Conservation (phyloP, 2,888 invertebrate genomes). For the Plemyria rubiginata region DNA sequence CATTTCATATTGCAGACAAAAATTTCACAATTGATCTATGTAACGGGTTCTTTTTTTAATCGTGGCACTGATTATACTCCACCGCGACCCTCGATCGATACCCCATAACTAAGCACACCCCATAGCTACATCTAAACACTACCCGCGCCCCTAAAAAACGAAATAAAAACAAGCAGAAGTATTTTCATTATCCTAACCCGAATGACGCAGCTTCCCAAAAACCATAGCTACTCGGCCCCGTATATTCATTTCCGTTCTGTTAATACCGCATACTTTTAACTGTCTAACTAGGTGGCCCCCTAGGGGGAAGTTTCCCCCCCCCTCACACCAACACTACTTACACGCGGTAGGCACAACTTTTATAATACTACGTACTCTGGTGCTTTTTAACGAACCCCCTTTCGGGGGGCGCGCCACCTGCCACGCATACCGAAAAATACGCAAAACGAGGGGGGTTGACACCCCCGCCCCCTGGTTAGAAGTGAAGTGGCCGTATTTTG, state of each 20-base stretch:
- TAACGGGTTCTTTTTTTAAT: conserved; percentile 25
- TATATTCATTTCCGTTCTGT: conserved; percentile 85
- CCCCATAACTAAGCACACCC: conserved; percentile 38
- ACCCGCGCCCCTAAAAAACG: conserved; percentile 50
- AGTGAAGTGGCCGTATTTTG: conserved; percentile 83
- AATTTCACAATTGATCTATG: conserved; percentile 13
- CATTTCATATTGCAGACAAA: not conserved
- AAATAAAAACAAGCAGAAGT: conserved; percentile 68
- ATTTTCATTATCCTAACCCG: conserved; percentile 83
- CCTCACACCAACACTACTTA: conserved; percentile 78
- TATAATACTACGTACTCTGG: conserved; percentile 84
- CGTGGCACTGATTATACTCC: conserved; percentile 29
- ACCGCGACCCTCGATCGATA: conserved; percentile 26
- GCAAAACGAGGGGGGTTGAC: conserved; percentile 69
- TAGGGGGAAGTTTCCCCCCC: conserved; percentile 47
- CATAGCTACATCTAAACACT: conserved; percentile 39
- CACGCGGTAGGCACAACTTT: conserved; percentile 85
- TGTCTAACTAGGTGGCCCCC: conserved; percentile 81
- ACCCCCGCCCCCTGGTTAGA: conserved; percentile 76
- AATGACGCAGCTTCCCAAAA: conserved; percentile 79
- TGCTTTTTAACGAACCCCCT: conserved; percentile 83
- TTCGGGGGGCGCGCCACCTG: conserved; percentile 74
- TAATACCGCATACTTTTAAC: conserved; percentile 86
- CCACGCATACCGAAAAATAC: conserved; percentile 85
- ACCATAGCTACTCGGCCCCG: conserved; percentile 77